Conservation (phyloP, 2,797 vertebrate genomes). For the Chrysolophus pictus region DNA sequence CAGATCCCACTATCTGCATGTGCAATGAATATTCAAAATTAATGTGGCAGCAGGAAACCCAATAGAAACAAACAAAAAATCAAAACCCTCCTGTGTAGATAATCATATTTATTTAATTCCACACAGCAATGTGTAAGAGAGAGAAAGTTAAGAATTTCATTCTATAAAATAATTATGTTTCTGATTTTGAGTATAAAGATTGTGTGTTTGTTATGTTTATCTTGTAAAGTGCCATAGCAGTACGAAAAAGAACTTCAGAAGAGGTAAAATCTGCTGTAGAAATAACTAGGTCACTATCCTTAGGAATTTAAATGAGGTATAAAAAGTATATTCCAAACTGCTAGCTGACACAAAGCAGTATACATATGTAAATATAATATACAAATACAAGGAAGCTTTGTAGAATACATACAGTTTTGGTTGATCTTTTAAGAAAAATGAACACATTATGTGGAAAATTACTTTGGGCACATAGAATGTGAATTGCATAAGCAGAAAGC, state of each 20-base stretch:
- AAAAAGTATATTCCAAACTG: not conserved
- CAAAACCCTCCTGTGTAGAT: not conserved
- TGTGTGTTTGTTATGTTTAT: not conserved
- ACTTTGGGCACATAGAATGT: not conserved
- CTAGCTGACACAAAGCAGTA: not conserved
- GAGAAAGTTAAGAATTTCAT: not conserved
- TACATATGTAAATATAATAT: not conserved
- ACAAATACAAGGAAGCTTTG: not conserved
- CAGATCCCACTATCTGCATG: not conserved
- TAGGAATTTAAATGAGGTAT: slow-evolving; percentile 54
- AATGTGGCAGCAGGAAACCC: not conserved
- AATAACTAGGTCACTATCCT: slow-evolving; percentile 53
- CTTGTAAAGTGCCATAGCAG: not conserved
- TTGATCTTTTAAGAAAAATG: not conserved
- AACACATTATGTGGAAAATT: not conserved
- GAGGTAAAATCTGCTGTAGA: slow-evolving; percentile 19
- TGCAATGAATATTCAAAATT: not conserved
- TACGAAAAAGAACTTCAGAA: not conserved
- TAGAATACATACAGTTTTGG: not conserved
- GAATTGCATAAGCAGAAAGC: not conserved
- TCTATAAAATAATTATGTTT: not conserved
- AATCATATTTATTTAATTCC: slow-evolving; percentile 22
- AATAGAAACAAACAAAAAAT: not conserved
- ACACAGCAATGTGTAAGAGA: not conserved
- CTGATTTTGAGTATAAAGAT: not conserved